These are phyloP conservation scores for Cygnus buccinator DNA, from an alignment of 2,113 vertebrate genomes.

Conservation along the genomic window DNA sequence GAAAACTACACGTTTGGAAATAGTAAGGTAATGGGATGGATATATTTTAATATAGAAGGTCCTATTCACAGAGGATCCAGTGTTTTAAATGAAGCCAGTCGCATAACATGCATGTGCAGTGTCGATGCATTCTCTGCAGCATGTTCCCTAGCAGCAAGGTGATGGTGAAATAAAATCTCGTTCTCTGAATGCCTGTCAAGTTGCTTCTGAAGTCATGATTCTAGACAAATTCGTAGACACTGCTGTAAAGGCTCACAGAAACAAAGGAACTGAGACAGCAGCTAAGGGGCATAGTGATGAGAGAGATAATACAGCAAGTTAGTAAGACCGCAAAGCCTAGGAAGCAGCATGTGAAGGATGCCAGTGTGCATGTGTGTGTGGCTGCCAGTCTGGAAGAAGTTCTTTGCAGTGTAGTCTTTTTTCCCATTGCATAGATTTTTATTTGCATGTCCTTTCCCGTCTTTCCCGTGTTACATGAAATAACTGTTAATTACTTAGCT, in stretches of 20 bases:
- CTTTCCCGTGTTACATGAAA: neutral
- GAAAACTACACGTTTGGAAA: neutral
- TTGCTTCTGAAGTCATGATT: conserved; percentile 25
- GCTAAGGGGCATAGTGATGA: neutral
- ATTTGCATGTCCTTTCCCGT: neutral
- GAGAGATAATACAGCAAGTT: neutral
- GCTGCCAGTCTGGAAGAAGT: neutral
- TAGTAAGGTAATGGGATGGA: neutral
- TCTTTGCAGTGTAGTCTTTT: neutral
- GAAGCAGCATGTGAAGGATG: neutral
- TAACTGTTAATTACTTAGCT: neutral
- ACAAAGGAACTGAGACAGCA: conserved; percentile 19
- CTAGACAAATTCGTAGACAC: neutral
- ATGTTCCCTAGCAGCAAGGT: conserved; percentile 25
- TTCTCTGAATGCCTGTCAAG: conserved; percentile 4
- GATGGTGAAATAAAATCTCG: conserved; percentile 21
- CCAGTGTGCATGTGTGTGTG: neutral
- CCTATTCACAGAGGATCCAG: neutral
- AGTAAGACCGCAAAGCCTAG: neutral
- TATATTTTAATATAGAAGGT: neutral
- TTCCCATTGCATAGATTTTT: neutral
- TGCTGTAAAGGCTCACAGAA: neutral
- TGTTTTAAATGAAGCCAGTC: neutral
- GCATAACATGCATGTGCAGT: neutral
- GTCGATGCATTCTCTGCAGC: neutral